Percentiles rank a stretch among this genome's conserved stretches.
These are phyloP conservation scores for Ceratina australensis DNA, from an alignment of 1,140 invertebrate genomes.

Conservation along the genomic window DNA sequence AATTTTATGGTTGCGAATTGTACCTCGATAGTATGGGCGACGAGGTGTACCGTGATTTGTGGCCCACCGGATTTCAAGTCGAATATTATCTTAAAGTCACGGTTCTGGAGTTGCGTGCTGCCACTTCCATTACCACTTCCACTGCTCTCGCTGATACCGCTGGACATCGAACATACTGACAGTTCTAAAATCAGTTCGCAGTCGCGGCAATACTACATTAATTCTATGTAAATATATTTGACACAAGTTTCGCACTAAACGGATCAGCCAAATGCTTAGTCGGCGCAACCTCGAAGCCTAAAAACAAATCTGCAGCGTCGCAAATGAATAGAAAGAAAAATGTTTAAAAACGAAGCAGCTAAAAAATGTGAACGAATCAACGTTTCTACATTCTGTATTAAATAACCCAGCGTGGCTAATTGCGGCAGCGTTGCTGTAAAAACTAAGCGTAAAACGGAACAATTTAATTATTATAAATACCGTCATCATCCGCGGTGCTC, in stretches of 20 bases:
- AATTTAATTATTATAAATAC: constrained; percentile 64
- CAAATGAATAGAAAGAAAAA: neutral
- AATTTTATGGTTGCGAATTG: neutral
- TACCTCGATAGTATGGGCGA: constrained; percentile 74
- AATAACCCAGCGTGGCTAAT: neutral
- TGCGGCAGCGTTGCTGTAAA: too few relatives aligned
- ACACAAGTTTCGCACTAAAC: constrained; percentile 24
- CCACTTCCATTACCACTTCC: constrained; percentile 71
- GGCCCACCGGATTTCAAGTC: constrained; percentile 85
- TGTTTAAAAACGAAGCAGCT: neutral
- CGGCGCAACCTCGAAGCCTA: neutral
- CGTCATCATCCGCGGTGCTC: constrained; percentile 82
- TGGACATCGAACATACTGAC: constrained; percentile 83
- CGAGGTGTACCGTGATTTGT: constrained; percentile 86
- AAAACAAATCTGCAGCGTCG: neutral
- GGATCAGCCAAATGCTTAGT: constrained; percentile 19
- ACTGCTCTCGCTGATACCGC: constrained; percentile 80
- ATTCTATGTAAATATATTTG: constrained; percentile 26
- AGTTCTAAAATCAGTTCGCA: constrained; percentile 75
- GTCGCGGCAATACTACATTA: constrained; percentile 36
- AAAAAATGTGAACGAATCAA: neutral
- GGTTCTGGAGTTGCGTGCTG: constrained; percentile 83
- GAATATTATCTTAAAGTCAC: constrained; percentile 94
- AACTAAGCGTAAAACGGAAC: neutral
- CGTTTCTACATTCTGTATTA: neutral